Percentiles rank a stretch among this genome's conserved stretches.
Evolutionary conservation across 2,113 vertebrate genomes (phyloP).

Genomic region (Pimephales promelas): DNA sequence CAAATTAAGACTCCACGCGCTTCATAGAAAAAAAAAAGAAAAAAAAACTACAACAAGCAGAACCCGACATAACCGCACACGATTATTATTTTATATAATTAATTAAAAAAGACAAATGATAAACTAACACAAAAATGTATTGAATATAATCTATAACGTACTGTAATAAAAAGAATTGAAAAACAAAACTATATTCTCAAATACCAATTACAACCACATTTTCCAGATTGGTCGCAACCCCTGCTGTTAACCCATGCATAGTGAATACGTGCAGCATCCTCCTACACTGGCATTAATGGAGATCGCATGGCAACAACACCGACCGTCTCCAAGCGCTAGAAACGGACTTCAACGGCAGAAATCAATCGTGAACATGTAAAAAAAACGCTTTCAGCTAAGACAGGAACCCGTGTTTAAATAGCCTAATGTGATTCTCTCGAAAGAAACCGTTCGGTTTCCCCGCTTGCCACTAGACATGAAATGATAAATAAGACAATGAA

Average conservation of each 20-base stretch:
- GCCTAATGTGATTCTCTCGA: not conserved
- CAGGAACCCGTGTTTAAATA: not conserved
- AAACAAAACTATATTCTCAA: not conserved
- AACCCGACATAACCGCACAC: not conserved
- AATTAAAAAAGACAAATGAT: not conserved
- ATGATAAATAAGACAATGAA: not conserved
- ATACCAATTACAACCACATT: not conserved
- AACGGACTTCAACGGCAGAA: not conserved
- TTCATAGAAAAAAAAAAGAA: not conserved
- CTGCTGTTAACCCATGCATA: constrained; percentile 22
- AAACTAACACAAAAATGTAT: not conserved
- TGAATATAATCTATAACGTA: not conserved
- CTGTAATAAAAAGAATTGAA: not conserved
- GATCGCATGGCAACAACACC: constrained; percentile 37
- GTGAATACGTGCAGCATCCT: constrained; percentile 39
- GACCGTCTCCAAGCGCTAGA: constrained; percentile 1
- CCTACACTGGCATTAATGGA: constrained; percentile 2
- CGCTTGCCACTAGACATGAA: not conserved
- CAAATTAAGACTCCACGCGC: not conserved
- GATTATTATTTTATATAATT: not conserved
- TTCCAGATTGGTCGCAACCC: not conserved
- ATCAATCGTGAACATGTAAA: not conserved
- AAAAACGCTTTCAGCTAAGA: not conserved
- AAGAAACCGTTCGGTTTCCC: not conserved
- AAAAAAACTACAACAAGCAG: no score